Evolutionary conservation across 2,888 invertebrate species (phyloP).

Genomic region (Strigamia crassipes): DNA sequence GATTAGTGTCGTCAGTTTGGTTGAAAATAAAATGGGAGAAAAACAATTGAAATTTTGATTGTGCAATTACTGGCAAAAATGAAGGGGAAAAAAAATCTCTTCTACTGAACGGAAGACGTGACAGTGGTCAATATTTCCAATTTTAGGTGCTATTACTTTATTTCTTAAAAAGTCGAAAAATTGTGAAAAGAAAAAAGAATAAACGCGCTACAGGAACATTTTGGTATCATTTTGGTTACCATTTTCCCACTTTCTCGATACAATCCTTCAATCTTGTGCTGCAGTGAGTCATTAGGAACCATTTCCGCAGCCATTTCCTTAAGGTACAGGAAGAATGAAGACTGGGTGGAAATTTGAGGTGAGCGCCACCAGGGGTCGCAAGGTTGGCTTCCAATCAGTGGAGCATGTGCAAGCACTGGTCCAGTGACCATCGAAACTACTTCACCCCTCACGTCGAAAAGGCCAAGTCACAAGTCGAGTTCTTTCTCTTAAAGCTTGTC

Average conservation of each 20-base stretch:
- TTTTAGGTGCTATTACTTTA: no score
- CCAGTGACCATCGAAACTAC: conserved; percentile 27
- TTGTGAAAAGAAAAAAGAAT: no score
- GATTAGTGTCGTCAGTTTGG: no score
- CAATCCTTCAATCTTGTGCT: not conserved
- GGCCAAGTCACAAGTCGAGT: conserved; percentile 38
- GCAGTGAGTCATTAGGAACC: conserved; percentile 38
- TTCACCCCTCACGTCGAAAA: conserved; percentile 40
- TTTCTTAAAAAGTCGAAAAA: no score
- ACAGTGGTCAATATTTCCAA: no score
- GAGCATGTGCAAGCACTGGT: conserved; percentile 15
- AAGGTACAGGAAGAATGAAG: conserved; percentile 28
- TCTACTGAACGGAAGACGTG: no score
- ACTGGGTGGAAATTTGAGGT: conserved; percentile 38
- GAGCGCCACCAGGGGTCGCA: conserved; percentile 17
- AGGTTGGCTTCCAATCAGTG: conserved; percentile 31
- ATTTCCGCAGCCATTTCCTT: conserved; percentile 40
- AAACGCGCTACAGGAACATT: not conserved
- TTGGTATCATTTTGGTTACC: not conserved
- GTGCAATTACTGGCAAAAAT: no score
- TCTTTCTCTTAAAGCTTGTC: conserved; percentile 13
- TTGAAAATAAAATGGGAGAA: no score
- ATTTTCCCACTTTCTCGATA: not conserved
- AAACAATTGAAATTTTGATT: no score
- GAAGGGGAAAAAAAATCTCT: no score